phyloP scores from a whole-genome alignment of 2,797 vertebrate genomes.

The Chelon labrosus region DNA sequence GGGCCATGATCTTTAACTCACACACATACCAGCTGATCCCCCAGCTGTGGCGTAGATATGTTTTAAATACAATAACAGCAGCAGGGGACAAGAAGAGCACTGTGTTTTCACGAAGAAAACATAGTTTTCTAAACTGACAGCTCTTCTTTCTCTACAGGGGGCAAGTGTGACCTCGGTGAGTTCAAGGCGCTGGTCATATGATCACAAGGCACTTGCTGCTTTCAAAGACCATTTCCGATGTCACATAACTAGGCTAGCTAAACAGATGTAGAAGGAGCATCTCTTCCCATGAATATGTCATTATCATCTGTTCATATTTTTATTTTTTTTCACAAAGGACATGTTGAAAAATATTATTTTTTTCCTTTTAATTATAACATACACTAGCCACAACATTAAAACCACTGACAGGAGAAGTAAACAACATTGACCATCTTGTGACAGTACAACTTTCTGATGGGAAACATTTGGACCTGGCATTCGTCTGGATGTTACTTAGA shows the following conservation, averaged over 20 bases:
- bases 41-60: constrained; percentile 64
- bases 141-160: constrained; percentile 51
- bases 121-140: constrained; percentile 35
- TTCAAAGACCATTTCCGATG: constrained; percentile 56
- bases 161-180: constrained; percentile 39
- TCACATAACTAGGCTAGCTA: constrained; percentile 58
- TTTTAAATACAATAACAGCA: constrained; percentile 47
- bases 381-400: not conserved
- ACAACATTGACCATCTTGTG: no score
- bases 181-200: constrained; percentile 22
- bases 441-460: no score
- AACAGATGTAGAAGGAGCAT: constrained; percentile 41
- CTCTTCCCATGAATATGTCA: constrained; percentile 55
- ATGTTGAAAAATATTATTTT: constrained; percentile 25
- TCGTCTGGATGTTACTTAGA: no score
- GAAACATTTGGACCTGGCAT: no score
- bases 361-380: constrained; percentile 43
- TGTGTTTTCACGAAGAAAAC: constrained; percentile 39
- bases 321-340: constrained; percentile 17
- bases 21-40: constrained; percentile 60
- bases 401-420: no score
- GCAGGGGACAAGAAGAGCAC: constrained; percentile 31
- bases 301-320: constrained; percentile 32
- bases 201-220: constrained; percentile 57
- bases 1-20: constrained; percentile 57